Evolutionary conservation across 2,888 invertebrate genomes (phyloP), one percentile per base, ranked within the genome.

Genomic region (Pristionchus arcanus): DNA sequence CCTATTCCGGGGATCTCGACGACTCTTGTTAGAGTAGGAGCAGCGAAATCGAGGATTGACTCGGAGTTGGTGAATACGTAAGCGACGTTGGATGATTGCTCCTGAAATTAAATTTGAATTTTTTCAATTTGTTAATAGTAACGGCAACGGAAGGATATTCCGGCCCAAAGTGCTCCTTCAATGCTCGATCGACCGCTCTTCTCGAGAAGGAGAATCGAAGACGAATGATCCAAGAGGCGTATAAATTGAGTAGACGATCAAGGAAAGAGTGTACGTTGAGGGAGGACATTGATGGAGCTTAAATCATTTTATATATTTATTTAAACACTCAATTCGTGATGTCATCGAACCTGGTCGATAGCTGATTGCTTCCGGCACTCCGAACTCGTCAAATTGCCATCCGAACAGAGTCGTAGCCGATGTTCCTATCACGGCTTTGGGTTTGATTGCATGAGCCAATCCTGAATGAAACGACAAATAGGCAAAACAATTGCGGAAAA

Each of bases 21-120:
- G 0, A 87, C 28, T 68, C 87, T 37, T 16, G 34, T n/a, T 9
- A 87, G 66, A 66, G 87, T 87, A n/a, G 87, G 87, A 63, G 87
- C 28, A 19, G 87, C 87, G 28, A 68, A 87, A 28, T 87, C 87
- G 21, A 87, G 63, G 5, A 87, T 68, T 25, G 87, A 13, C 7
- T 87, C 87, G n/a, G 87, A 63, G 25, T 85, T 85, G 2, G 59
- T 37, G 84, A 85, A 49, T 21, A 59, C 37, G 19, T 25, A 85
- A 59, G 84, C 84, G 34, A 59, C 55, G 25, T 59, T 55, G n/a
- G 84, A 28, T 0, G 59, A 85, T 85, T 59, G 55, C 59, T 85
- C 84, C 84, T 85, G 84, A 81, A 81, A 25, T 25, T 68, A 5
- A 42, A 74, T 9, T 77, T 42, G n/a, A n/a, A 25, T 21, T 74